These are phyloP conservation scores for Squalus acanthias DNA, from an alignment of 2,797 vertebrate species.

Conservation along the genomic window DNA sequence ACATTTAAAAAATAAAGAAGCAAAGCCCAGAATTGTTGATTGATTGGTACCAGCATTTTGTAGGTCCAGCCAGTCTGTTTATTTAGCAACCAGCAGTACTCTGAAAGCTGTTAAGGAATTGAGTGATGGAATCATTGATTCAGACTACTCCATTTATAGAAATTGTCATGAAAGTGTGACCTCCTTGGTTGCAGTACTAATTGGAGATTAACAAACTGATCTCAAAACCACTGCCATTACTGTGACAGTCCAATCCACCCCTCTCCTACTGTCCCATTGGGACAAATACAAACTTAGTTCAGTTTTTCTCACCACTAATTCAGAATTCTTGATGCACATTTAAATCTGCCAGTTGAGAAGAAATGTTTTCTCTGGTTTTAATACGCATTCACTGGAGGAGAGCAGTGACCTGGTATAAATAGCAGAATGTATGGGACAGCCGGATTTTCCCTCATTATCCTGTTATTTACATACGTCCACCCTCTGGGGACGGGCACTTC, in stretches of 20 bases:
- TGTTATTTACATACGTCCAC: not conserved
- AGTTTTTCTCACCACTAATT: not conserved
- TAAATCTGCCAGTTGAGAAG: not conserved
- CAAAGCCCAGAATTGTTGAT: conserved; percentile 6
- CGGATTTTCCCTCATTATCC: not conserved
- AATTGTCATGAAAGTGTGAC: not conserved
- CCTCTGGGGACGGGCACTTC: not conserved
- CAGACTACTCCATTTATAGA: not conserved
- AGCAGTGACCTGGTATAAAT: not conserved
- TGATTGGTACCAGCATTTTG: not conserved
- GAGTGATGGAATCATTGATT: not conserved
- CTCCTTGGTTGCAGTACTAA: not conserved
- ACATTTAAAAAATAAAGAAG: conserved; percentile 32
- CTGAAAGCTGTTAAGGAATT: not conserved
- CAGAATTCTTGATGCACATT: not conserved
- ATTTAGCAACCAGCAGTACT: not conserved
- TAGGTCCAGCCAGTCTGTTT: not conserved
- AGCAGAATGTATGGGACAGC: not conserved
- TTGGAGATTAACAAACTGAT: not conserved
- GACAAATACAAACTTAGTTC: not conserved
- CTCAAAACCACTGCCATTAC: not conserved
- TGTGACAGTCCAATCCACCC: not conserved
- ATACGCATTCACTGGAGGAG: not conserved
- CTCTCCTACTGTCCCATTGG: not conserved
- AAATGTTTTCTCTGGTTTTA: not conserved